phyloP scores from a whole-genome alignment of 1,140 invertebrate genomes.

The Platyura marginata region DNA sequence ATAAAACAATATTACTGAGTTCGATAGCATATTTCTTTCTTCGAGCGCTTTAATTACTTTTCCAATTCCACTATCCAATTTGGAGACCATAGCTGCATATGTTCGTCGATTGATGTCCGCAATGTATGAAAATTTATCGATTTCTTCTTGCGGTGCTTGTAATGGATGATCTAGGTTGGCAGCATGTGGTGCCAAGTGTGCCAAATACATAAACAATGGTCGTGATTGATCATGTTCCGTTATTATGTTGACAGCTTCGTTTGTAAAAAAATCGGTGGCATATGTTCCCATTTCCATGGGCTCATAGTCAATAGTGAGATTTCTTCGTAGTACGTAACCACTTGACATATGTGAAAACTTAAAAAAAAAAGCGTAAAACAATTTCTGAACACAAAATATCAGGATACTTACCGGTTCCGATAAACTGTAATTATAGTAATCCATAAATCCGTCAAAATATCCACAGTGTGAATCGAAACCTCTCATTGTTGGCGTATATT shows the following conservation, averaged over 20 bases:
- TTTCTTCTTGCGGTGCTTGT: constrained; percentile 55
- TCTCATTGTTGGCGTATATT: constrained; percentile 55
- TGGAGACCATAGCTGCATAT: constrained; percentile 78
- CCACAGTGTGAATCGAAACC: constrained; percentile 78
- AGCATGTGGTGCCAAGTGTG: constrained; percentile 62
- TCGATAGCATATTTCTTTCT: constrained; percentile 42
- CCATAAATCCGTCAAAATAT: constrained; percentile 63
- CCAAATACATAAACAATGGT: constrained; percentile 61
- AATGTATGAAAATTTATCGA: constrained; percentile 57
- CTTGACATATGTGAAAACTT: constrained; percentile 3
- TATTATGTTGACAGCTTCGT: constrained; percentile 51
- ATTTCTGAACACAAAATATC: not conserved
- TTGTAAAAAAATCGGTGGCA: constrained; percentile 57
- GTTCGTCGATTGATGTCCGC: constrained; percentile 47
- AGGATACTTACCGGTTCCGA: constrained; percentile 29
- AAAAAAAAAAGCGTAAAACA: not conserved
- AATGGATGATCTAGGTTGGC: constrained; percentile 45
- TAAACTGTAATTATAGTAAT: constrained; percentile 59
- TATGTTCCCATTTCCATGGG: constrained; percentile 46
- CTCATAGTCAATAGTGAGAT: constrained; percentile 28
- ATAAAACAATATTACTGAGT: constrained; percentile 53
- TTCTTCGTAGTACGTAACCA: not conserved
- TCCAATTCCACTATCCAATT: constrained; percentile 70
- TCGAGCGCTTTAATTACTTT: constrained; percentile 50
- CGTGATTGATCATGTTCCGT: constrained; percentile 32